Evolutionary conservation across 2,113 vertebrate species (phyloP).

Genomic region (Shinisaurus crocodilurus): DNA sequence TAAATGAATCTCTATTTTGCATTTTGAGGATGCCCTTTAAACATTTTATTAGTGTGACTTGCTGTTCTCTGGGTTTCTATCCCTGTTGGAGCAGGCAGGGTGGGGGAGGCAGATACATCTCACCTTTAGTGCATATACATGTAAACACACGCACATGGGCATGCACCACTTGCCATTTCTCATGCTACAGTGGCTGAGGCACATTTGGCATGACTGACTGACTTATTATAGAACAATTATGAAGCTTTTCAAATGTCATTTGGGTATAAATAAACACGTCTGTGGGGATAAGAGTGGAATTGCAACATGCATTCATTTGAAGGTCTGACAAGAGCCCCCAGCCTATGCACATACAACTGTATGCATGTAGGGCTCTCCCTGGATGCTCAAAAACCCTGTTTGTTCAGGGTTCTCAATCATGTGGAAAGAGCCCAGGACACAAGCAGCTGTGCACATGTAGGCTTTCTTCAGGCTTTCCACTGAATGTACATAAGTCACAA

Average conservation of each 20-base stretch:
- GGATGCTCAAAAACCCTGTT: no score
- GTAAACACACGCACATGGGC: not conserved
- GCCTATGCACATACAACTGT: not conserved
- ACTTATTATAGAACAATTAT: not conserved
- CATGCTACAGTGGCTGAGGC: not conserved
- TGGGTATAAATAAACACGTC: not conserved
- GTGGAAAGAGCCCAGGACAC: no score
- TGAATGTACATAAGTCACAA: not conserved
- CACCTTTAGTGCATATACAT: not conserved
- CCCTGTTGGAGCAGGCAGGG: not conserved
- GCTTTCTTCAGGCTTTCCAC: no score
- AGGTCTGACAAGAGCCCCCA: not conserved
- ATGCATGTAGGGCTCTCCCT: no score
- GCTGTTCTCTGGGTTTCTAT: not conserved
- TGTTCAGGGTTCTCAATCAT: no score
- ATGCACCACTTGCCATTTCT: not conserved
- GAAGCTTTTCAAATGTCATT: not conserved
- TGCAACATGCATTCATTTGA: not conserved
- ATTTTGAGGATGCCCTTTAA: not conserved
- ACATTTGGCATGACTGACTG: not conserved
- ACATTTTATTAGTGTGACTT: not conserved
- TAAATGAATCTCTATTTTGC: not conserved
- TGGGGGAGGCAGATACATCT: not conserved
- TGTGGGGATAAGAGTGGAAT: not conserved
- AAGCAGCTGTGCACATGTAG: no score